Conservation (phyloP, 2,113 vertebrate species). For the Anthoscopus minutus region DNA sequence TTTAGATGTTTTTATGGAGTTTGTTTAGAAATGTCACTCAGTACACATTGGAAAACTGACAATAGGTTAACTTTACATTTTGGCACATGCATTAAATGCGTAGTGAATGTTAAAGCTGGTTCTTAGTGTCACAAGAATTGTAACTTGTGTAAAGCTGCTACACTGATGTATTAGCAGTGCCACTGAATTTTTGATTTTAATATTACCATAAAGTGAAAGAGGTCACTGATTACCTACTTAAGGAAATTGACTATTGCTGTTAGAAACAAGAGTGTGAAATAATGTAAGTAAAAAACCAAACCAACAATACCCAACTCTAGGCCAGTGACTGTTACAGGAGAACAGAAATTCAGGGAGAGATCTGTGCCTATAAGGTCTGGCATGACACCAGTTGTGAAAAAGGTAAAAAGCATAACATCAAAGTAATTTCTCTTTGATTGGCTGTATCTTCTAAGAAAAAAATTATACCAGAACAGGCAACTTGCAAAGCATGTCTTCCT, state of each 20-base stretch:
- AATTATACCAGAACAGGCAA: not conserved
- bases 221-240: not conserved
- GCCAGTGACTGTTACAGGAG: not conserved
- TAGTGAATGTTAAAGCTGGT: conserved; percentile 16
- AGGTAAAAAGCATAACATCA: not conserved
- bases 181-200: not conserved
- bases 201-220: not conserved
- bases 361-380: not conserved
- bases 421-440: not conserved
- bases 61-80: not conserved
- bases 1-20: conserved; percentile 26
- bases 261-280: not conserved
- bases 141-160: not conserved
- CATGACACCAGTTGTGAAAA: not conserved
- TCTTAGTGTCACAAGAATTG: not conserved
- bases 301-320: not conserved
- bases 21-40: not conserved
- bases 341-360: not conserved
- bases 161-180: not conserved
- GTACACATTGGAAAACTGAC: not conserved
- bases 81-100: conserved; percentile 2
- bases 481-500: conserved; percentile 17
- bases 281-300: not conserved
- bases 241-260: not conserved
- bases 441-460: not conserved